A percentile compares a stretch with the other conserved stretches of the same genome.
phyloP scores from a whole-genome alignment of 2,888 invertebrate genomes.

The Dasypolia templi region DNA sequence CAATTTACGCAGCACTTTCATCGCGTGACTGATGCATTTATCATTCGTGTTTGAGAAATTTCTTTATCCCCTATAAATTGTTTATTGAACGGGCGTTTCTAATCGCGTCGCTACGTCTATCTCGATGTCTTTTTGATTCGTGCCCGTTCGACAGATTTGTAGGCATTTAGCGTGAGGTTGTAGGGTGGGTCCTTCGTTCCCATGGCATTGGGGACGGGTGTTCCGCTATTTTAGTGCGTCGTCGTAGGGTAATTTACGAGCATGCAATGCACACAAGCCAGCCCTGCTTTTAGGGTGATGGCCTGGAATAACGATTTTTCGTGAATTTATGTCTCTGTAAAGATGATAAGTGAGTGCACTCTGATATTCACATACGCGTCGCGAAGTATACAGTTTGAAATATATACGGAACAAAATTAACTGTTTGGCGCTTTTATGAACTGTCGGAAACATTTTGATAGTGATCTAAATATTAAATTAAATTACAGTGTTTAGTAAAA shows the following conservation, averaged over 20 bases:
- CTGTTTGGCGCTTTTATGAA: conserved; percentile 52
- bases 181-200: conserved; percentile 82
- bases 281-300: conserved; percentile 86
- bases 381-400: conserved; percentile 58
- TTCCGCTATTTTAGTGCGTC: conserved; percentile 89
- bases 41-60: conserved; percentile 81
- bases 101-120: conserved; percentile 81
- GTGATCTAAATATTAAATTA: conserved; percentile 70
- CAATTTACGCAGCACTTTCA: conserved; percentile 83
- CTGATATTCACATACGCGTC: conserved; percentile 55
- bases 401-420: conserved; percentile 58
- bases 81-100: conserved; percentile 87
- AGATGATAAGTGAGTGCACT: conserved; percentile 72
- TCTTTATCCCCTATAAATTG: conserved; percentile 84
- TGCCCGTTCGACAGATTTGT: conserved; percentile 84
- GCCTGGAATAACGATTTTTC: conserved; percentile 83
- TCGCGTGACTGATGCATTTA: conserved; percentile 85
- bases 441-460: conserved; percentile 61
- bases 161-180: conserved; percentile 84
- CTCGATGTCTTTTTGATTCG: conserved; percentile 88
- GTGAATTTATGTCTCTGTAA: conserved; percentile 81
- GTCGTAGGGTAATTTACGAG: conserved; percentile 87
- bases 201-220: conserved; percentile 88
- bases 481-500: conserved; percentile 68
- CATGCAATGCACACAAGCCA: conserved; percentile 82